Evolutionary conservation across 2,888 invertebrate species (phyloP).

Genomic region (Nomada flava): DNA sequence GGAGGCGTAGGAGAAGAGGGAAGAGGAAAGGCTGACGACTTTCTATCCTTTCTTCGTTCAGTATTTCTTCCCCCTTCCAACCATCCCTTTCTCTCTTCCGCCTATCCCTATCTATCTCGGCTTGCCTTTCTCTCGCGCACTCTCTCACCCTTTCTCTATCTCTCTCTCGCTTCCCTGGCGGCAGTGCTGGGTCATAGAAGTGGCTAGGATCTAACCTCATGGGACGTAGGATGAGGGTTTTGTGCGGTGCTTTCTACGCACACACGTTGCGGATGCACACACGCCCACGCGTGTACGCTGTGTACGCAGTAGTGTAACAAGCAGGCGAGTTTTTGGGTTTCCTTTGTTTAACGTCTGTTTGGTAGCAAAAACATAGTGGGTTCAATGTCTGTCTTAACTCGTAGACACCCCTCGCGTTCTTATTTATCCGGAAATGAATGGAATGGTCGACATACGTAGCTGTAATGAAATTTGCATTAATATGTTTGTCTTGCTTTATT

Average conservation of each 20-base stretch:
- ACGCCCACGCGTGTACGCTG: constrained; percentile 40
- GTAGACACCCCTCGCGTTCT: too few species aligned
- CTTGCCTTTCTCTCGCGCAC: background rate
- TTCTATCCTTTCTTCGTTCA: constrained; percentile 63
- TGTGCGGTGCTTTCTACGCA: constrained; percentile 56
- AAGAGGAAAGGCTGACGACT: constrained; percentile 58
- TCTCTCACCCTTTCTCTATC: background rate
- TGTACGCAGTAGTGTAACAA: constrained; percentile 56
- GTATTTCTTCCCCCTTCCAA: constrained; percentile 51
- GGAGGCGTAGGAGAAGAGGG: constrained; percentile 49
- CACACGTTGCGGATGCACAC: constrained; percentile 26
- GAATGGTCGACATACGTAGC: too few species aligned
- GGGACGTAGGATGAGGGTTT: constrained; percentile 69
- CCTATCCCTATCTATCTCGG: constrained; percentile 26
- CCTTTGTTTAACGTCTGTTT: background rate
- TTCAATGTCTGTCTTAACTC: too few species aligned
- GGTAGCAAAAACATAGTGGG: too few species aligned
- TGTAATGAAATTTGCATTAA: too few species aligned
- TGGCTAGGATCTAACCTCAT: constrained; percentile 76
- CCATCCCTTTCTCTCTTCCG: constrained; percentile 30
- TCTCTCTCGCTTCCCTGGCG: constrained; percentile 49
- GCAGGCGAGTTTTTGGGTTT: constrained; percentile 46
- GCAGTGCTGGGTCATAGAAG: constrained; percentile 75
- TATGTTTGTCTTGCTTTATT: too few species aligned
- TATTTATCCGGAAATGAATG: too few species aligned